A percentile compares a stretch with the other conserved stretches of the same genome.
Evolutionary conservation across 2,113 vertebrate genomes (phyloP).

Genomic region (Heteronetta atricapilla): DNA sequence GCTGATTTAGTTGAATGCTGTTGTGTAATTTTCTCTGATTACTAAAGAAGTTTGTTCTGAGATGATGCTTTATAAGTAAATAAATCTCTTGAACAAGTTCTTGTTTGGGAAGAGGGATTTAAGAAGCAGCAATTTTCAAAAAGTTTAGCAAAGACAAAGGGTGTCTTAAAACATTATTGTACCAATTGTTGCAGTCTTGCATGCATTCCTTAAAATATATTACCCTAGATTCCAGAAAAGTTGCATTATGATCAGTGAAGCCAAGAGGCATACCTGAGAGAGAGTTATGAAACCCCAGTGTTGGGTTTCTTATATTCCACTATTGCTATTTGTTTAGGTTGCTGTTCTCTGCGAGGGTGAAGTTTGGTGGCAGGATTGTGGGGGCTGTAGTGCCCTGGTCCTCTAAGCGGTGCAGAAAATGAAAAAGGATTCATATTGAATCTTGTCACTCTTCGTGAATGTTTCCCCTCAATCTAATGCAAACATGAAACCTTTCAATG

Average conservation of each 20-base stretch:
- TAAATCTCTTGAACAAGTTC: neutral
- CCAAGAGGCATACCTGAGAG: neutral
- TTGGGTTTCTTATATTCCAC: neutral
- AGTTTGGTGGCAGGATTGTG: neutral
- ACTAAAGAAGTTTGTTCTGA: neutral
- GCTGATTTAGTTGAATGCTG: neutral
- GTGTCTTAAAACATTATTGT: too few species aligned
- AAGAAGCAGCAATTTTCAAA: neutral
- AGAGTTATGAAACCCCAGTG: neutral
- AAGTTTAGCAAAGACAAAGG: neutral
- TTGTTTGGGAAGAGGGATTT: neutral
- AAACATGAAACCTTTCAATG: neutral
- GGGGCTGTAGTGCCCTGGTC: neutral
- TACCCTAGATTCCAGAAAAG: too few species aligned
- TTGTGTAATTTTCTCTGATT: neutral
- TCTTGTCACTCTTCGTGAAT: neutral
- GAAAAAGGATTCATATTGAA: neutral
- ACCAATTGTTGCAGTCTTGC: too few species aligned
- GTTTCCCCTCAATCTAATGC: neutral
- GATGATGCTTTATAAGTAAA: neutral
- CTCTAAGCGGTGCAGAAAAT: neutral
- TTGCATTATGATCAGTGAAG: neutral
- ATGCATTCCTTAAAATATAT: neutral
- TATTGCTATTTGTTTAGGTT: neutral
- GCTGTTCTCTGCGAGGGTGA: neutral